Evolutionary conservation across 2,113 vertebrate species (phyloP).

Genomic region (Erpornis zantholeuca): DNA sequence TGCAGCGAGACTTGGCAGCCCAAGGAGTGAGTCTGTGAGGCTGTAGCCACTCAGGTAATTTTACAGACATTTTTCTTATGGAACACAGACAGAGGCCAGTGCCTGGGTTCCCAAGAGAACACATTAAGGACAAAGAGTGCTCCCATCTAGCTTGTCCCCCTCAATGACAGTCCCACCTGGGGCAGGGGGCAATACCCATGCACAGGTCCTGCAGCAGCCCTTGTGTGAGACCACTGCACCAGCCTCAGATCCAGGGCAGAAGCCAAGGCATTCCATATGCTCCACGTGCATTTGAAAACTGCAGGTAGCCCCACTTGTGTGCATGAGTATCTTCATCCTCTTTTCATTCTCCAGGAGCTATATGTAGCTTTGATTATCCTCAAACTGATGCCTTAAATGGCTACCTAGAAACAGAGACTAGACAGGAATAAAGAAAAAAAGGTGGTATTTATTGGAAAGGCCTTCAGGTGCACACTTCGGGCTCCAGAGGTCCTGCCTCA

Average conservation of each 20-base stretch:
- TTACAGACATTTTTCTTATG: neutral
- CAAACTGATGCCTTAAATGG: too few species aligned
- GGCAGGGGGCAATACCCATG: neutral
- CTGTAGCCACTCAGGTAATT: neutral
- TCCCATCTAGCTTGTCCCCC: neutral
- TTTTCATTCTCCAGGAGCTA: neutral
- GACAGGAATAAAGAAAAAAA: too few species aligned
- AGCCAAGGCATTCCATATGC: neutral
- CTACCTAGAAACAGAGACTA: too few species aligned
- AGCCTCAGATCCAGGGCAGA: neutral
- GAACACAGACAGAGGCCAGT: rapidly evolving
- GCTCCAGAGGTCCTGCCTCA: too few species aligned
- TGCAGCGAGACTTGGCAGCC: neutral
- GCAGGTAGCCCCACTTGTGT: neutral
- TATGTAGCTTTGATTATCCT: neutral
- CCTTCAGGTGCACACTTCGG: too few species aligned
- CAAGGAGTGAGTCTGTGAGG: neutral
- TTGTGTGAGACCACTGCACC: neutral
- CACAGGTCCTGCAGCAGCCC: neutral
- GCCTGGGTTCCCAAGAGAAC: neutral
- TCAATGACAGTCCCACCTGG: neutral
- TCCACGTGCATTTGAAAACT: neutral
- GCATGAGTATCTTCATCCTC: neutral
- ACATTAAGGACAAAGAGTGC: neutral
- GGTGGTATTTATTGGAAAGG: too few species aligned